A percentile compares a stretch with the other conserved stretches of the same genome.
phyloP scores from a whole-genome alignment of 2,888 invertebrate species.

The Cinara cedri region DNA sequence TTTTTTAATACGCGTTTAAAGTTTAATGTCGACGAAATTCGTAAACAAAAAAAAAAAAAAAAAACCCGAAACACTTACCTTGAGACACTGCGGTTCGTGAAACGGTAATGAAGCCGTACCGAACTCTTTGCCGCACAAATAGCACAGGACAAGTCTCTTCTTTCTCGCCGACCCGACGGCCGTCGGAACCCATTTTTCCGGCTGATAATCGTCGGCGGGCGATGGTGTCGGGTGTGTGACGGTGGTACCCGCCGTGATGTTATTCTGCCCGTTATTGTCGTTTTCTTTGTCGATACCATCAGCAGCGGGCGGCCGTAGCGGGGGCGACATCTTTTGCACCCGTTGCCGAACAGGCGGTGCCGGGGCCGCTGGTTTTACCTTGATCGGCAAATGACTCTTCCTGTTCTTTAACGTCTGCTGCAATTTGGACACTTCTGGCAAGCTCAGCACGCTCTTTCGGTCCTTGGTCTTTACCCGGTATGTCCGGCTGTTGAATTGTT shows the following conservation, averaged over 20 bases:
- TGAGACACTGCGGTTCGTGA: constrained; percentile 72
- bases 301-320: background rate
- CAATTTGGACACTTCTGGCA: constrained; percentile 36
- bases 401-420: constrained; percentile 1
- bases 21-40: too few relatives aligned
- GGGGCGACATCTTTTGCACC: background rate
- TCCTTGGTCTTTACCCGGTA: constrained; percentile 49
- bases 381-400: constrained; percentile 41
- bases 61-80: too few relatives aligned
- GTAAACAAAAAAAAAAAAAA: too few relatives aligned
- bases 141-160: constrained; percentile 65
- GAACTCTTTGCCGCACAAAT: constrained; percentile 72
- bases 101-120: constrained; percentile 71
- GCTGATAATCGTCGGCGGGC: constrained; percentile 12
- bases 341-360: constrained; percentile 22
- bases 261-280: too few relatives aligned
- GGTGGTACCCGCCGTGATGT: background rate
- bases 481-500: constrained; percentile 43
- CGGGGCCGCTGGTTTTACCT: constrained; percentile 31
- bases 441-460: constrained; percentile 43
- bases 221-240: background rate
- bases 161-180: constrained; percentile 56
- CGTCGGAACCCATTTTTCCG: constrained; percentile 49
- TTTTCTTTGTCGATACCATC: background rate
- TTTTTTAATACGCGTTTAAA: background rate